Conservation (phyloP, 2,797 vertebrate species). For the Lutjanus campechanus region DNA sequence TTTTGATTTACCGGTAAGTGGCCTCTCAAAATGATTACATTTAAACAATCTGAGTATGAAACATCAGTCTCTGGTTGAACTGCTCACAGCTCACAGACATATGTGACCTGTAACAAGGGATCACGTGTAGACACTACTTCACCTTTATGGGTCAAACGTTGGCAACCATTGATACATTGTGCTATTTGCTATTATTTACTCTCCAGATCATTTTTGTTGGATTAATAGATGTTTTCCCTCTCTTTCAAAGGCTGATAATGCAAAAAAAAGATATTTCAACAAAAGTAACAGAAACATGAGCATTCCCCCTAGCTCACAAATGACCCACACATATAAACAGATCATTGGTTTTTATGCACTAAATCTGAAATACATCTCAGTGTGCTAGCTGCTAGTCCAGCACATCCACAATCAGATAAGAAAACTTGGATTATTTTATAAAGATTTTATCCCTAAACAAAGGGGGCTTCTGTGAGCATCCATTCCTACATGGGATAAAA, state of each 20-base stretch:
- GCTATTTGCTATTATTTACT: conserved; percentile 7
- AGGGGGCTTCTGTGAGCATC: conserved; percentile 43
- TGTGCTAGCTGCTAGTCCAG: background rate
- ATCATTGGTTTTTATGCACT: background rate
- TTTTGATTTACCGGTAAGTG: background rate
- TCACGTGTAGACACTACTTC: background rate
- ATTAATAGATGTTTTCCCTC: background rate
- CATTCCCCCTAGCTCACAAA: background rate
- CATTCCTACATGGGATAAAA: conserved; percentile 62
- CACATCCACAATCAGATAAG: conserved; percentile 1
- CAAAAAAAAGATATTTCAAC: conserved; percentile 3
- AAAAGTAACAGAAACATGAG: background rate
- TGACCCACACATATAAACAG: background rate
- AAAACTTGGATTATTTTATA: conserved; percentile 29
- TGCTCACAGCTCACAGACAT: background rate
- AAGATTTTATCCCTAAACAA: conserved; percentile 43
- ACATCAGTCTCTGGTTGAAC: background rate
- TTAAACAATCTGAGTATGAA: background rate
- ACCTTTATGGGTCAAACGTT: background rate
- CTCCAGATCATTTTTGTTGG: background rate
- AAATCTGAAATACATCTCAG: conserved; percentile 11
- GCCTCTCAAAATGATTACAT: background rate
- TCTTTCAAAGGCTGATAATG: background rate
- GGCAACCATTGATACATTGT: background rate
- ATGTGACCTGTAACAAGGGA: background rate